Evolutionary conservation across 92 coral and sea anemone species (phyloP), one percentile per base, ranked within the genome.

Genomic region (Diadumene lineata): DNA sequence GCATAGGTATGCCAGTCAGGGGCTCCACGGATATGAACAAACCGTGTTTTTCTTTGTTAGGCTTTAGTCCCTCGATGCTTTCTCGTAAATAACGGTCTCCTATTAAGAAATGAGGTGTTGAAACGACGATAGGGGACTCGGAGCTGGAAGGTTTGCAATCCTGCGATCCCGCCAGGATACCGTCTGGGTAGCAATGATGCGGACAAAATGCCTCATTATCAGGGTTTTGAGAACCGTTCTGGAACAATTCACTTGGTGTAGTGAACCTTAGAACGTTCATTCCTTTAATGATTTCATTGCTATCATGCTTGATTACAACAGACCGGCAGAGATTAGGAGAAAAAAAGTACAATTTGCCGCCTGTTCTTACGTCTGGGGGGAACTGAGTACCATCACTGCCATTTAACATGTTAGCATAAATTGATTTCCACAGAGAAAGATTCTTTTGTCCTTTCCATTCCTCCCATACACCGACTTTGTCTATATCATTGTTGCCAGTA

Each of bases 371-470:
- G 10, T 83, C 81, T 21, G 98, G 98, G 0, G 91, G 76, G 33
- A 90, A 93, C 68, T 93, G 98, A 53, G 87, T 90, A 2, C 98
- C 98, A 22, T 93, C 98, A 17, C 96, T 81, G n/a, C 98, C 98
- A 60, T 93, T 93, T 9, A 93, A 31, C 98, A 90, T 93, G 78
- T 93, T 90, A 11, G 98, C 96, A 78, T 85, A 93, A 18, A 68
- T 58, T 8, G 96, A 68, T 32, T 75, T 76, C 96, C 93, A 93
- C 0, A 93, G 50, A 21, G 82, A 88, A 22, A 93, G 81, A 29
- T 75, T 67, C 0, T 66, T 60, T 57, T 60, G 78, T 34, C 93
- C 93, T 57, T 72, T 84, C 98, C 98, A 93, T 46, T 11, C 43
- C 44, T 73, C 77, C 98, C 93, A 90, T 34, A 28, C 66, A 58